Evolutionary conservation across 2,797 vertebrate species (phyloP).

Genomic region (Eulemur mongoz): DNA sequence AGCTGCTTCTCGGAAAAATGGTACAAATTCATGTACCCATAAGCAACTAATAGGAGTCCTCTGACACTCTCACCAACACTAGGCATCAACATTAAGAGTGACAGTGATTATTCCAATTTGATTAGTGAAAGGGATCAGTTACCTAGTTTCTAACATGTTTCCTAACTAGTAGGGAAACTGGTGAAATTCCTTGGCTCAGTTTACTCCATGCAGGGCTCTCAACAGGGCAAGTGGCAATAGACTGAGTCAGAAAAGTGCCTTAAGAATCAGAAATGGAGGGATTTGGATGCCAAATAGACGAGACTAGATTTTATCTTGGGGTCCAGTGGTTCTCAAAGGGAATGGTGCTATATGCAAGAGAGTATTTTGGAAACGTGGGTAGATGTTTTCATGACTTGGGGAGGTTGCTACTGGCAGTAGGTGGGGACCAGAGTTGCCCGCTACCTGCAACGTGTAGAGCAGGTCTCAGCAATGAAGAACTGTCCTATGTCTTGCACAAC

Average conservation of each 20-base stretch:
- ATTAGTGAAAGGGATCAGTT: background rate
- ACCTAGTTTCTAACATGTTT: background rate
- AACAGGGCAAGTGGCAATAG: background rate
- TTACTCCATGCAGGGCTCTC: background rate
- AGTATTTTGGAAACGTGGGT: background rate
- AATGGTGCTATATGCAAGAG: too few species aligned
- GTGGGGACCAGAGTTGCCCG: background rate
- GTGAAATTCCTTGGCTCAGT: background rate
- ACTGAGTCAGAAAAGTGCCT: background rate
- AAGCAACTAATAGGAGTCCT: background rate
- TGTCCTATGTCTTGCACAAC: background rate
- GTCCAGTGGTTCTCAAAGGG: background rate
- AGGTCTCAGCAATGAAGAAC: background rate
- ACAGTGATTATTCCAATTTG: background rate
- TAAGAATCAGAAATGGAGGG: background rate
- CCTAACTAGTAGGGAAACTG: background rate
- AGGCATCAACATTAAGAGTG: background rate
- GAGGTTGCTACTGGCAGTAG: background rate
- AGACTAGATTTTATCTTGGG: background rate
- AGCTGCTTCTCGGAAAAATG: background rate
- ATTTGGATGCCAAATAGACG: background rate
- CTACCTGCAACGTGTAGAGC: rapidly evolving
- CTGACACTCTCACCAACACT: background rate
- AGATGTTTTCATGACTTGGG: background rate
- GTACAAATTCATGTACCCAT: background rate